A percentile compares a stretch with the other conserved stretches of the same genome.
Evolutionary conservation across 2,113 vertebrate genomes (phyloP).

Genomic region (Corvus cornix): DNA sequence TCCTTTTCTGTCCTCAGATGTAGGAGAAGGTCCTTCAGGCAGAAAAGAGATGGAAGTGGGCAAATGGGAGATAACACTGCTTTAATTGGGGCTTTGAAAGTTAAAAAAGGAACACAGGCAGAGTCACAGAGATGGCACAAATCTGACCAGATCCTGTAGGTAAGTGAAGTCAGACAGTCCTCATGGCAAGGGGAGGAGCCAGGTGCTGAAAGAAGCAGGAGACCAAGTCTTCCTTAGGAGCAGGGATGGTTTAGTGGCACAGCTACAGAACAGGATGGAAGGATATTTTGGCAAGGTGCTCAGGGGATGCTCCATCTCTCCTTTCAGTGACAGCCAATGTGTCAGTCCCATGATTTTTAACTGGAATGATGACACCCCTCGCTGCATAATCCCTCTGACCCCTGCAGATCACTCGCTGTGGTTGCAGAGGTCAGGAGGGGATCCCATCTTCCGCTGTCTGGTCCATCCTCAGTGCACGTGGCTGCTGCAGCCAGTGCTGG

Average conservation of each 20-base stretch:
- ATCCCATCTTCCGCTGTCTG: not conserved
- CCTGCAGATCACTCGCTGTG: not conserved
- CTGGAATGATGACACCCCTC: not conserved
- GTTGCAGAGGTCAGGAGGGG: not conserved
- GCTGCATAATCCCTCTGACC: too few relatives aligned
- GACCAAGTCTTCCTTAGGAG: not conserved
- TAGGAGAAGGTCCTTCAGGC: not conserved
- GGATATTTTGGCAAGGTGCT: not conserved
- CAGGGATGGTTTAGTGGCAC: not conserved
- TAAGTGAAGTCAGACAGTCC: not conserved
- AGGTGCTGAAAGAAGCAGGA: not conserved
- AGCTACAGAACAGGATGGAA: not conserved
- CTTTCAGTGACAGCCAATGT: not conserved
- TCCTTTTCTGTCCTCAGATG: not conserved
- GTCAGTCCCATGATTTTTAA: not conserved
- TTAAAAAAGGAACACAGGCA: slow-evolving; percentile 86
- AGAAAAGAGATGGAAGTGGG: not conserved
- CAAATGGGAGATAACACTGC: not conserved
- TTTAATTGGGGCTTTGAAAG: not conserved
- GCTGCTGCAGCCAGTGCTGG: not conserved
- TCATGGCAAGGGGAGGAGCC: not conserved
- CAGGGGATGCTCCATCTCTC: not conserved
- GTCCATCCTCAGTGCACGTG: rapidly evolving
- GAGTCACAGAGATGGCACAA: slow-evolving; percentile 36
- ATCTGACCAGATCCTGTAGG: not conserved